phyloP scores from a whole-genome alignment of 2,888 invertebrate genomes.

The Cantharis lateralis region DNA sequence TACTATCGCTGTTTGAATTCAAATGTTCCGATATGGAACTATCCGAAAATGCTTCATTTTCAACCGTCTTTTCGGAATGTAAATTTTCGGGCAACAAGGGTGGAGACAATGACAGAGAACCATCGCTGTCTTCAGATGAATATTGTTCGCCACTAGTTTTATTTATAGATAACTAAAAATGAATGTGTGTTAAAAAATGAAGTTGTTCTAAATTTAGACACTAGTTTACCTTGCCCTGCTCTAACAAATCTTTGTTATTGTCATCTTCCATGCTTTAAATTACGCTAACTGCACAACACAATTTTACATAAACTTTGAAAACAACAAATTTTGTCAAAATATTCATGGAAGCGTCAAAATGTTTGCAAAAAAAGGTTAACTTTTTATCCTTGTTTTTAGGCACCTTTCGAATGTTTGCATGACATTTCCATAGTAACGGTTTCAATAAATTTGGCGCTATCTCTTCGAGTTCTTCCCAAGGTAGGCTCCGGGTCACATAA shows the following conservation, averaged over 20 bases:
- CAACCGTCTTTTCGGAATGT: background rate
- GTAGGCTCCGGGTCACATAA: background rate
- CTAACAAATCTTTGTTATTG: background rate
- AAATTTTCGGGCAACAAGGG: slow-evolving; percentile 30
- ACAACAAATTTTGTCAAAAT: background rate
- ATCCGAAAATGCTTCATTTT: slow-evolving; percentile 12
- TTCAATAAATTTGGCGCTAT: background rate
- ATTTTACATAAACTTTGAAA: background rate
- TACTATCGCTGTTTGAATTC: slow-evolving; percentile 39
- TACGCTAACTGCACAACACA: background rate
- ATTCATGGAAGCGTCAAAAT: background rate
- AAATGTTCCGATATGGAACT: slow-evolving; percentile 34
- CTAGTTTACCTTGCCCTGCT: background rate
- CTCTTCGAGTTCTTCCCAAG: background rate
- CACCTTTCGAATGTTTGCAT: background rate
- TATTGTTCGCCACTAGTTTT: slow-evolving; percentile 9
- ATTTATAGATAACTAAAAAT: background rate
- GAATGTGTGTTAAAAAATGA: background rate
- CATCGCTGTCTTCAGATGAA: slow-evolving; percentile 29
- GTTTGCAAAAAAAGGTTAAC: background rate
- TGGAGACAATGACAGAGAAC: slow-evolving; percentile 32
- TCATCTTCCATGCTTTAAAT: background rate
- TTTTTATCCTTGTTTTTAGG: background rate
- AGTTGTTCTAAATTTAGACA: background rate
- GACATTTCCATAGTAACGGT: background rate